A percentile compares a stretch with the other conserved stretches of the same genome.
phyloP scores from a whole-genome alignment of 2,113 vertebrate species.

The Okapia johnstoni region DNA sequence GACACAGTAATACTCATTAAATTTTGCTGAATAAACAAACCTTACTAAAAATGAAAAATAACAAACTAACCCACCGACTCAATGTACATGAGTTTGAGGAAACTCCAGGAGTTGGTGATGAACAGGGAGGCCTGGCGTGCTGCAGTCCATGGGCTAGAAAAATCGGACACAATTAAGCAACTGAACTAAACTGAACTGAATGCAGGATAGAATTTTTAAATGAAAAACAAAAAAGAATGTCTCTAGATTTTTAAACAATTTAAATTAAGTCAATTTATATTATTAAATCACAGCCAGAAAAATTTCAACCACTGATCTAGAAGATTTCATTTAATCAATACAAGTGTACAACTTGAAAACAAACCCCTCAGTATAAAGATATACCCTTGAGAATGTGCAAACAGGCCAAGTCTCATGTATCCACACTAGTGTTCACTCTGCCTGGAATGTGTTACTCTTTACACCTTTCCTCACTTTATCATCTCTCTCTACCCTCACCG shows the following conservation, averaged over 20 bases:
- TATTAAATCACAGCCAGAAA: conserved; percentile 7
- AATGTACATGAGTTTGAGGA: background rate
- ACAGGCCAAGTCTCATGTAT: background rate
- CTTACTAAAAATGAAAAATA: background rate
- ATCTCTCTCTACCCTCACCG: background rate
- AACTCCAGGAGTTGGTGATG: background rate
- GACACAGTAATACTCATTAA: background rate
- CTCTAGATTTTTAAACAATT: background rate
- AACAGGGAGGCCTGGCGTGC: background rate
- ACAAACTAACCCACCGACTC: background rate
- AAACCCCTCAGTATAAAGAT: background rate
- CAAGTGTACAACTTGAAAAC: background rate
- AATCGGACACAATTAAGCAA: fast-evolving
- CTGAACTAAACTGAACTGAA: background rate
- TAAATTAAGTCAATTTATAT: background rate
- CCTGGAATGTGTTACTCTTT: background rate
- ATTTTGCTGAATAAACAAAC: background rate
- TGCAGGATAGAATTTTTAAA: background rate
- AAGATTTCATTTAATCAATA: background rate
- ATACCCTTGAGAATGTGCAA: background rate
- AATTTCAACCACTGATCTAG: background rate
- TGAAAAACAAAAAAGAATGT: background rate
- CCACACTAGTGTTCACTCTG: background rate
- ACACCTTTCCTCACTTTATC: background rate
- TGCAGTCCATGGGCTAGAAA: background rate